Conservation (phyloP, 35 echinoderm and acorn worm species). For the Hemicentrotus pulcherrimus region DNA sequence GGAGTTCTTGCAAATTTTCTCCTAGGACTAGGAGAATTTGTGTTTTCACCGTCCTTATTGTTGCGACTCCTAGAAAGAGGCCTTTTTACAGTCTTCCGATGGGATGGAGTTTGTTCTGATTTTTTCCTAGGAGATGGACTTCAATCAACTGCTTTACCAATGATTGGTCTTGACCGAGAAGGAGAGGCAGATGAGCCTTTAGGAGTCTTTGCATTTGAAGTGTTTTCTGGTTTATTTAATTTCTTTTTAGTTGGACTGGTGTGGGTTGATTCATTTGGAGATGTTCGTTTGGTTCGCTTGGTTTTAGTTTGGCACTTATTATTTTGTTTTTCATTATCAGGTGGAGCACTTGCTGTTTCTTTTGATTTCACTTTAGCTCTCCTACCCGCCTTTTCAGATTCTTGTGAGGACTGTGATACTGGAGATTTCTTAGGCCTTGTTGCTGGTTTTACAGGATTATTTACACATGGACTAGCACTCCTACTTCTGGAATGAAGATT, state of each 20-base stretch:
- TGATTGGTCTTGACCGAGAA: not conserved
- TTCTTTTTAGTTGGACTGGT: not conserved
- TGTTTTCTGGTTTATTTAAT: not conserved
- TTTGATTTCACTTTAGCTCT: conserved; percentile 23
- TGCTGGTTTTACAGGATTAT: conserved; percentile 37
- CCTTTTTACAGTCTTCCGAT: conserved; percentile 43
- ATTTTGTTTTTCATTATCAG: not conserved
- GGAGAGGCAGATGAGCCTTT: conserved; percentile 15
- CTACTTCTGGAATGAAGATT: conserved; percentile 23
- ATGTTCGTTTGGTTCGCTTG: not conserved
- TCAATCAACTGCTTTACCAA: not conserved
- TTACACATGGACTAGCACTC: conserved; percentile 40
- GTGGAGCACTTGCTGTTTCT: not conserved
- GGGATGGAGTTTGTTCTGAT: conserved; percentile 33
- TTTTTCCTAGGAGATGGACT: conserved; percentile 33
- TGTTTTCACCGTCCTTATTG: not conserved
- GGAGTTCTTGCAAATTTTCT: conserved; percentile 41
- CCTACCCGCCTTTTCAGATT: not conserved
- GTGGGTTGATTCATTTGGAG: not conserved
- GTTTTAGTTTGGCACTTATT: not conserved
- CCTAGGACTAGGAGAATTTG: conserved; percentile 24
- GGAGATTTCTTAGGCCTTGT: conserved; percentile 23
- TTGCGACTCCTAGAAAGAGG: not conserved
- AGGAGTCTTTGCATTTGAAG: not conserved
- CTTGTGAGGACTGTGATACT: not conserved